Evolutionary conservation across 2,797 vertebrate genomes (phyloP).

Genomic region (Leptoclinus maculatus): DNA sequence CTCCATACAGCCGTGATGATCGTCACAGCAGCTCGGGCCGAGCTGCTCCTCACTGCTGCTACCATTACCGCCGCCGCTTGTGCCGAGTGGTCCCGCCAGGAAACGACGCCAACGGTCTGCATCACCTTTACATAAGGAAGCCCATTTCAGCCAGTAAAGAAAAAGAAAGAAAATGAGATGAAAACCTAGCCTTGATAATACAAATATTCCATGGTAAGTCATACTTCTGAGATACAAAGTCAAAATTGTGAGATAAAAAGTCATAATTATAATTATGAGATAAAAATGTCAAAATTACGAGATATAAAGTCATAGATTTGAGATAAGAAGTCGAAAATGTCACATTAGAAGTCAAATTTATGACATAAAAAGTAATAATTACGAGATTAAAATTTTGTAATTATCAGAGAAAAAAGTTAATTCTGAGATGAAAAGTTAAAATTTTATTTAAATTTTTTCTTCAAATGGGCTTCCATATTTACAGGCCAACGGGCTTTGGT

Average conservation of each 20-base stretch:
- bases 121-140: conserved; percentile 36
- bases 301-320: too few relatives aligned
- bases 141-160: neutral
- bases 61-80: conserved; percentile 60
- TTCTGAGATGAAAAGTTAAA: too few relatives aligned
- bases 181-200: too few relatives aligned
- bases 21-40: conserved; percentile 49
- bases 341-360: too few relatives aligned
- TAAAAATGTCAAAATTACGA: too few relatives aligned
- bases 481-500: conserved; percentile 2
- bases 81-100: conserved; percentile 45
- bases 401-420: too few relatives aligned
- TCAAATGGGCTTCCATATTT: neutral
- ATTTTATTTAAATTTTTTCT: neutral
- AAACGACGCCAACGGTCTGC: conserved; percentile 55
- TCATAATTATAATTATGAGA: neutral
- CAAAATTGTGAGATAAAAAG: neutral
- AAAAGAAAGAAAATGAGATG: neutral
- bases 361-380: too few relatives aligned
- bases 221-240: neutral
- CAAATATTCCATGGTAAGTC: too few relatives aligned
- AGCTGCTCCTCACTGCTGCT: conserved; percentile 66
- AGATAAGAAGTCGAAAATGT: too few relatives aligned
- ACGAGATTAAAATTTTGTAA: too few relatives aligned
- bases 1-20: conserved; percentile 58